These are phyloP conservation scores for Drosophila funebris DNA, from an alignment of 1,140 invertebrate species.

Conservation along the genomic window DNA sequence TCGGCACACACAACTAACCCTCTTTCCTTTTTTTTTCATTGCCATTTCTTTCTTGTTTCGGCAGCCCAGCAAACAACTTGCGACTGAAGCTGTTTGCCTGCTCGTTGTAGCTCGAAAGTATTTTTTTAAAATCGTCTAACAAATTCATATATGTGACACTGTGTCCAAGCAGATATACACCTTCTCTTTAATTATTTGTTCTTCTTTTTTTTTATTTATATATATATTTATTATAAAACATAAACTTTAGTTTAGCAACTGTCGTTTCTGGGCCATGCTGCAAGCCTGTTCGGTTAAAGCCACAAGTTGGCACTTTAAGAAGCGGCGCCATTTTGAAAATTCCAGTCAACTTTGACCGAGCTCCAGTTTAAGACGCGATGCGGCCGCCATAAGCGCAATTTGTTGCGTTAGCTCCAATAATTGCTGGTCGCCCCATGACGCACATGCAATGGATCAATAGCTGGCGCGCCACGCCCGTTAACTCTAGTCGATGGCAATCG, in stretches of 20 bases:
- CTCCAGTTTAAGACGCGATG: conserved; percentile 55
- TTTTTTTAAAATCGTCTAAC: conserved; percentile 69
- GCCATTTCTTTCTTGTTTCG: conserved; percentile 30
- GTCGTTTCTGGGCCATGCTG: conserved; percentile 39
- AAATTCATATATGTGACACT: conserved; percentile 6
- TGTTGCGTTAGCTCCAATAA: conserved; percentile 19
- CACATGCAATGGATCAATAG: conserved; percentile 79
- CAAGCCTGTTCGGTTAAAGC: conserved; percentile 67
- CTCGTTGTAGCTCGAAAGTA: conserved; percentile 62
- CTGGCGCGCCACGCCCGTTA: conserved; percentile 68
- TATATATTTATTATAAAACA: not conserved
- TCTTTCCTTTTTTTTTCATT: conserved; percentile 26
- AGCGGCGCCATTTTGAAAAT: conserved; percentile 76
- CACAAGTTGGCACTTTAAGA: conserved; percentile 82
- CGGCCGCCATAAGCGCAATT: conserved; percentile 27
- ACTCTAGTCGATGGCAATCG: not conserved
- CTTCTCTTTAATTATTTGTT: not conserved
- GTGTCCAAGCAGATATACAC: not conserved
- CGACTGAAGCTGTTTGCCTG: conserved; percentile 58
- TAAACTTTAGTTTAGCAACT: not conserved
- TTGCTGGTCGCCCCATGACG: conserved; percentile 50
- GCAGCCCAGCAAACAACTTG: conserved; percentile 48
- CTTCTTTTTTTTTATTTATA: not conserved
- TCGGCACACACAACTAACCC: conserved; percentile 1
- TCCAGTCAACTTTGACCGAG: conserved; percentile 28